Percentiles rank a stretch among this genome's conserved stretches.
phyloP scores from a whole-genome alignment of 2,113 vertebrate species.

The Ceuthmochares aereus region DNA sequence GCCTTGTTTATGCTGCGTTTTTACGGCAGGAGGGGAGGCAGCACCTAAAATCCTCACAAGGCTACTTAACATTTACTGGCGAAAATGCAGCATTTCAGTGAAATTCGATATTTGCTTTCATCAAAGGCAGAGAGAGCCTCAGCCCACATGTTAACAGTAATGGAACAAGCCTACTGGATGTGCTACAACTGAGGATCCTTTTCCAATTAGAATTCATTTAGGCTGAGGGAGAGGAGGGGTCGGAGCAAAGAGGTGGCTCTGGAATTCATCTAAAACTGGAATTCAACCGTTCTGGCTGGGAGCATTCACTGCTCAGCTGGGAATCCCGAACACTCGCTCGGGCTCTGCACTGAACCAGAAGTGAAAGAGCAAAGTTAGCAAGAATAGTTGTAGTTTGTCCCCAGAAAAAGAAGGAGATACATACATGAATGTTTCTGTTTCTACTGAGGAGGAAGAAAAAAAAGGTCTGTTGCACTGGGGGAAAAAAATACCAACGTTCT shows the following conservation, averaged over 20 bases:
- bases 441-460: not conserved
- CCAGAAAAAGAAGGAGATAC: not conserved
- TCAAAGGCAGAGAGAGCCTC: conserved; percentile 58
- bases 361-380: not conserved
- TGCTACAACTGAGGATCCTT: conserved; percentile 36
- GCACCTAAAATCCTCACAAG: conserved; percentile 59
- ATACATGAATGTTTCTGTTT: not conserved
- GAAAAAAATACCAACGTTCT: not conserved
- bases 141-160: conserved; percentile 66
- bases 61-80: conserved; percentile 45
- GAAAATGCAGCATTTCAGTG: conserved; percentile 65
- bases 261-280: conserved; percentile 50
- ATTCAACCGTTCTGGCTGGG: not conserved
- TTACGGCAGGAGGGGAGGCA: conserved; percentile 17
- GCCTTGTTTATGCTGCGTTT: conserved; percentile 16
- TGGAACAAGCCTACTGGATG: conserved; percentile 51
- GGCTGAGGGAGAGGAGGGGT: not conserved
- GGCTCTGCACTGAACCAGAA: not conserved
- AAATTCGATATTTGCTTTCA: conserved; percentile 72
- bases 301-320: not conserved
- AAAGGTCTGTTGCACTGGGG: not conserved
- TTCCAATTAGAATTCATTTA: conserved; percentile 51
- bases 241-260: conserved; percentile 57
- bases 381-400: conserved; percentile 3
- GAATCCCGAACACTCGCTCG: not conserved